A percentile compares a stretch with the other conserved stretches of the same genome.
phyloP scores from a whole-genome alignment of 2,113 vertebrate species.

The Oxyruncus cristatus region DNA sequence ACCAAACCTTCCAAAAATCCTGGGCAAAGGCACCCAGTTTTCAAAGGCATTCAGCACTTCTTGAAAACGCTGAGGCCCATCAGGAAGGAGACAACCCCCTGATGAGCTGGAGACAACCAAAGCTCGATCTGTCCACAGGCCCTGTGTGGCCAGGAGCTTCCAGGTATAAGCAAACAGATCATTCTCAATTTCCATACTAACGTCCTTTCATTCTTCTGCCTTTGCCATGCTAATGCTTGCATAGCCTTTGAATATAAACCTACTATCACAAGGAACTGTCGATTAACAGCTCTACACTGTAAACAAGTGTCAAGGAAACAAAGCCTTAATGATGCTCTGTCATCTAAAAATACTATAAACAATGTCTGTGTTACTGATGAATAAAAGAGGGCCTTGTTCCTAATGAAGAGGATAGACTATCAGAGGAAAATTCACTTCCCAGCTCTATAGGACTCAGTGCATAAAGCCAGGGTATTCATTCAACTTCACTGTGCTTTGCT shows the following conservation, averaged over 20 bases:
- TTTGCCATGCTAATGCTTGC: neutral
- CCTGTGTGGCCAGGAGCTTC: neutral
- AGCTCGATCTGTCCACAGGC: neutral
- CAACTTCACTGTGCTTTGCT: neutral
- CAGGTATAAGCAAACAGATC: neutral
- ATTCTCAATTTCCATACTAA: neutral
- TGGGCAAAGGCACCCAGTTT: neutral
- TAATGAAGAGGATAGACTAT: neutral
- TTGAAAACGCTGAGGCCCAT: neutral
- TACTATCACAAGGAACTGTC: neutral
- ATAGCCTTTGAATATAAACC: neutral
- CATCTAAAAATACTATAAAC: slow-evolving; percentile 24
- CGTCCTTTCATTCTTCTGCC: neutral
- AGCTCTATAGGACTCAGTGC: neutral
- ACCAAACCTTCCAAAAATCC: neutral
- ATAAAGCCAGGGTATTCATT: neutral
- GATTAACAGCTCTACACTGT: neutral
- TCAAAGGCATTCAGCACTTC: neutral
- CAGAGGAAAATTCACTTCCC: neutral
- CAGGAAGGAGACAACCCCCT: neutral
- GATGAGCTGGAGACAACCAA: neutral
- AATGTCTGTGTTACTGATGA: neutral
- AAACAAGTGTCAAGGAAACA: slow-evolving; percentile 19
- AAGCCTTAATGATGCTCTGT: neutral
- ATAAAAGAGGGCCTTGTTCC: slow-evolving; percentile 22